Base-by-base conservation (phyloP, 1,140 invertebrate species). In the Caenorhabditis remanei region DNA sequence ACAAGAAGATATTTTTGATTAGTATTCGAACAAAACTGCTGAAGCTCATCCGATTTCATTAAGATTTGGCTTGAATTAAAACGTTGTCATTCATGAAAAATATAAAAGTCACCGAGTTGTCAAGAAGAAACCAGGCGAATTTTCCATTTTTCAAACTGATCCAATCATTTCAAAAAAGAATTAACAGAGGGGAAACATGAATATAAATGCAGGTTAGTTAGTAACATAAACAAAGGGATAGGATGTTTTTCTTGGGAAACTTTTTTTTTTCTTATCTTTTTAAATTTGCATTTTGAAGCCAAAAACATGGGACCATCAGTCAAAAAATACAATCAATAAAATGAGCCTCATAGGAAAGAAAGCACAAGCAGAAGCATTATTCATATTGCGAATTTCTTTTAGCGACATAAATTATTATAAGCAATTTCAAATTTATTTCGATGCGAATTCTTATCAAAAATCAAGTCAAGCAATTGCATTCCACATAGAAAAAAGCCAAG, bases 401-500 rank as follows among this genome's bases (percentile, higher is more conserved):
- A 58, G 19, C 19, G 55, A 0, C 0, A 19, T n/a, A 0, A 19
- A 13, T 53, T 53, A 16, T 53, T 53, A 13, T n/a, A 11, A 58
- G 14, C 13, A 58, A 58, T 58, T 58, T 58, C 19, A 19, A 32
- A 32, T 32, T 32, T 32, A 32, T 32, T 32, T 32, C 32, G 32
- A 32, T 32, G 32, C 32, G 32, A 32, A 32, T 32, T 32, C 1
- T 32, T 32, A 32, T 32, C 32, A 32, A 32, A 32, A 32, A 58
- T 53, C 50, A 43, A 14, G 11, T 46, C 65, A 71, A 71, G 65
- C 63, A 7, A 19, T 65, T 65, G 24, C 71, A 79, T 79, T 79
- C 71, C 71, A 87, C 83, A 84, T 48, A 86, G 82, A 87, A 84
- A 32, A 79, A 79, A 87, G 63, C 48, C 46, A 56, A 58, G 65